Percentiles rank a stretch among this genome's conserved stretches.
phyloP scores from a whole-genome alignment of 2,888 invertebrate genomes.

The Azorinus chamasolen region DNA sequence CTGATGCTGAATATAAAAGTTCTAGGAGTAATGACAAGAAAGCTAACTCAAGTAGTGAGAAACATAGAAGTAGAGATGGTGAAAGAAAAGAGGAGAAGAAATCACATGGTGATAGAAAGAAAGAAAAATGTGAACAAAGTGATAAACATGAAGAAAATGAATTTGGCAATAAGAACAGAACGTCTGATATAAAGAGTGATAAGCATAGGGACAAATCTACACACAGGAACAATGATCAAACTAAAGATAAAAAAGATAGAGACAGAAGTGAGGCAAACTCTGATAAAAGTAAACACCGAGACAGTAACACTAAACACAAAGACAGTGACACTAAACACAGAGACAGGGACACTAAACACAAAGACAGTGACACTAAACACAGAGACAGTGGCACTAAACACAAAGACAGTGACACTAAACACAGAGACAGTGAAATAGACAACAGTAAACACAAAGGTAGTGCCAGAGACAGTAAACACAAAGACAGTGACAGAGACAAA shows the following conservation, averaged over 20 bases:
- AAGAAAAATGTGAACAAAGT: not conserved
- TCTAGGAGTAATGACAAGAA: constrained; percentile 11
- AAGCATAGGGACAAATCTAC: not conserved
- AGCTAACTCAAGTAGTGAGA: constrained; percentile 11
- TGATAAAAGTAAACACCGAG: constrained; percentile 3
- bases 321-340: constrained; percentile 9
- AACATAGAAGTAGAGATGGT: not conserved
- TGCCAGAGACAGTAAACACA: not conserved
- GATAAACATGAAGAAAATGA: not conserved
- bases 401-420: not conserved
- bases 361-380: constrained; percentile 2
- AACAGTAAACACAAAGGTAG: constrained; percentile 7
- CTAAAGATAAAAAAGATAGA: constrained; percentile 3
- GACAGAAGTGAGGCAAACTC: not conserved
- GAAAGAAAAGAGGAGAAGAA: not conserved
- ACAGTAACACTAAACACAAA: not conserved
- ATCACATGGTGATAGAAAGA: not conserved
- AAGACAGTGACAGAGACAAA: not conserved
- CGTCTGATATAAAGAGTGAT: no score
- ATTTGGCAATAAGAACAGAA: no score
- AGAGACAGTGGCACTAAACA: not conserved
- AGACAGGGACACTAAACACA: constrained; percentile 6
- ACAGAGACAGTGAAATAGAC: constrained; percentile 2
- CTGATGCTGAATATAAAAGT: not conserved
- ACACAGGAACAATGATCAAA: constrained; percentile 4